Base-by-base conservation (phyloP, 2,888 invertebrate species). In the Achlya flavicornis region DNA sequence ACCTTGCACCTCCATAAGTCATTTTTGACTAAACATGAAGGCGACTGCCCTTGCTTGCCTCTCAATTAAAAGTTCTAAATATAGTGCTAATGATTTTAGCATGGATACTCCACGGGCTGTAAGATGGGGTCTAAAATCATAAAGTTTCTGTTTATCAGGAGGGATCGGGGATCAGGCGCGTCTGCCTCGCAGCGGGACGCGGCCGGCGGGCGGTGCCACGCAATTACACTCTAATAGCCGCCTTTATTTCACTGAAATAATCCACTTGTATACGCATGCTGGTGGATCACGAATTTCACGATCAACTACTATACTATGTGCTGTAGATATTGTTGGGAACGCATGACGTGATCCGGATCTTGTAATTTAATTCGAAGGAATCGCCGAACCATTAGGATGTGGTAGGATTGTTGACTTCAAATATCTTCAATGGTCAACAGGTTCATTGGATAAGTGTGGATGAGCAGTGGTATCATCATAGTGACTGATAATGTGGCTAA, bases 181-280 rank as follows among this genome's bases (percentile, higher is more conserved):
- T n/a, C 46, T n/a, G 46, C 46, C n/a, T 46, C 46, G 46, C 46
- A n/a, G 46, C 46, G n/a, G 46, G 46, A 43, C 43, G 43, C 43
- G 69, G 73, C 65, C 67, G 70, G 77, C 73, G 77, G 78, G 78
- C 77, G 75, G 66, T 46, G 68, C 74, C 65, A 57, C 67, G 76
- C 81, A 82, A 84, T 85, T 84, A 84, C 74, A 65, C 43, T 61
- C 75, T 85, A 85, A 86, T 86, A 84, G 83, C 84, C 68, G 78
- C 79, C 74, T 77, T 79, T 75, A 78, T 80, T 83, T 80, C 77
- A 75, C 79, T 78, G 78, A 79, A 81, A 81, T 79, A 81, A 83
- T 83, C 81, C 73, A 81, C 78, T 82, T 81, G 4, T 12, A 82
- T 80, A 79, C 78, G 74, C 73, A 69, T 74, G 76, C 0, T 14